Evolutionary conservation across 2,797 vertebrate species (phyloP), one percentile per base, ranked within the genome.

Genomic region (Sebastes matsubarae): DNA sequence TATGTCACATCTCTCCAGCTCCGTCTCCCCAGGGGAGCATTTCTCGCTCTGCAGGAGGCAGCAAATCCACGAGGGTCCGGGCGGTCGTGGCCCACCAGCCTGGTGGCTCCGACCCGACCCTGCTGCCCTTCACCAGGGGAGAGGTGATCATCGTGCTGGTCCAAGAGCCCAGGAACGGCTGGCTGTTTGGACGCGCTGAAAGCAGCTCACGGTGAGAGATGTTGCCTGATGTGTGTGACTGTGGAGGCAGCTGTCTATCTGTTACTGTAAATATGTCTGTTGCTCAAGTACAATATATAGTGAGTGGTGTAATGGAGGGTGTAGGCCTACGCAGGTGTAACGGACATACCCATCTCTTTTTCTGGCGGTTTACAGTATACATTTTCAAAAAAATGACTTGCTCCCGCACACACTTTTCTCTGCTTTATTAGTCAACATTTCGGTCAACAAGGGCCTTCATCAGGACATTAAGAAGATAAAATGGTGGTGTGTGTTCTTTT

Each of bases 151-250:
- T 70, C 0, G 94, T 98, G 86, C 86, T 97, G 81, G 95, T 95
- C 72, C 93, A 92, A 0, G 95, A 97, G 27, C 93, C 97, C 0
- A 94, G 90, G 85, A 99, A 99, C 0, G 98, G 98, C 81, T 99
- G 98, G 98, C 94, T 99, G 16, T 99, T 96, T 0, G 98, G 98
- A 68, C 95, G 92, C 1, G 88, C 95, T 36, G 96, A 97, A 66
- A 94, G 93, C 81, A 93, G 93, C 0, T 84, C 96, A 69, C 84
- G 86, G 98, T 99, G 91, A 73, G 97, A 38, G 6, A 58, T 11
- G 25, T n/a, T 4, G 12, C n/a, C 38, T 9, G 29, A n/a, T 11
- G 18, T 20, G 25, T 68, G 34, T 38, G 8, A 59, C 32, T 27
- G 22, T 7, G 58, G 18, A 8, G 20, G 9, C 18, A 11, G 55